Base-by-base conservation (phyloP, 1,140 invertebrate genomes). In the Ruditapes philippinarum region DNA sequence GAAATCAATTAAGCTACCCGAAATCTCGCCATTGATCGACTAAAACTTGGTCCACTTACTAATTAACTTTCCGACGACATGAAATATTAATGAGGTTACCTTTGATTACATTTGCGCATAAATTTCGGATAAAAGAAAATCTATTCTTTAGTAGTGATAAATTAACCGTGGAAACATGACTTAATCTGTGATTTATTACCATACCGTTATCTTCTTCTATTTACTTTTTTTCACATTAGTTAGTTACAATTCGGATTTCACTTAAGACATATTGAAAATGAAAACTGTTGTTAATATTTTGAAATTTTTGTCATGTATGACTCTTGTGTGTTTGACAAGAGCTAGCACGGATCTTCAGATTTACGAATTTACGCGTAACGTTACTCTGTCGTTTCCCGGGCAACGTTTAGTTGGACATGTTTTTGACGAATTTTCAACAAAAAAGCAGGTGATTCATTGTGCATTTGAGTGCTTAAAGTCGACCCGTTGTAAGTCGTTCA, bases 381-480 rank as follows among this genome's bases (percentile, higher is more conserved):
- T 54, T 7, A 88, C 36, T 81, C 54, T 51, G 38, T 80, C 86
- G 42, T 88, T 81, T 42, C 76, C 62, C 0, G 86, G 86, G 42
- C 68, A 88, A 73, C 54, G 62, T 4, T 31, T 88, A 5, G 62
- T 80, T 12, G 65, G 45, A 22, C 86, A 88, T 45, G 25, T 68
- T 22, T 80, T 80, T 28, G 62, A 80, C n/a, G 78, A 88, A 38
- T 88, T 88, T 88, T 80, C 86, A 25, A 88, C 86, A 11, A 88
- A 88, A 45, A 65, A 45, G 7, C 86, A 88, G 49, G 78, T 81
- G 4, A 80, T 81, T 22, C 86, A 88, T 33, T 88, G 86, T 33
- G 86, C 86, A 3, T 88, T 81, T 65, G 86, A 88, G 45, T 88
- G 86, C 42, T 36, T 88, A n/a, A 88, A 88, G 49, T 70, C 76